Evolutionary conservation across 2,888 invertebrate genomes (phyloP), one percentile per base, ranked within the genome.

Genomic region (Idaea straminata): DNA sequence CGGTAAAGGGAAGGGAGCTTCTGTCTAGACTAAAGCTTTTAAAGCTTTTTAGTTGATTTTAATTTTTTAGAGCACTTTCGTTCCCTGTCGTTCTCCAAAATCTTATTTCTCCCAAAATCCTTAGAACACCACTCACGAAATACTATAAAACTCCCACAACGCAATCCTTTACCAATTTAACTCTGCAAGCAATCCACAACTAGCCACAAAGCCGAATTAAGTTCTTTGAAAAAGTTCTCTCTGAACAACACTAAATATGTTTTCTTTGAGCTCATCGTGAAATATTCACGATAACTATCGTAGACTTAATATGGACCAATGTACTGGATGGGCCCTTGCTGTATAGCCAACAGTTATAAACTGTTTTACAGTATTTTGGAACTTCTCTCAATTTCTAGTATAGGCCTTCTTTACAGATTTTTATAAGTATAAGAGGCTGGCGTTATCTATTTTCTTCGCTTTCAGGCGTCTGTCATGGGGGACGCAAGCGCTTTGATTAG

Each of bases 61-160:
- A 47, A 47, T 47, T 10, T 47, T 47, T 47, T 10, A 13, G 3
- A 47, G 47, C 13, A 47, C 47, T 47, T 47, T 47, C 0, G 7
- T 13, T 7, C 47, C 4, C 13, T 47, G 13, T 47, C 47, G 5
- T 0, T 13, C 47, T 7, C 47, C 47, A 47, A 47, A 47, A 47
- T 47, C 47, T 10, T 47, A 7, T 47, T 47, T 47, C 10, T 10
- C 47, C 38, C 6, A 38, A 38, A 38, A 38, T 10, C 38, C 47
- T 47, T 25, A 25, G 25, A 2, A 25, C 25, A 25, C 47, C 10
- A 47, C 10, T 13, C 47, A 47, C 47, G 47, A 47, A 10, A 47
- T 47, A 47, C 47, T 7, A 47, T 47, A 47, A 47, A 73, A 76
- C 77, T 72, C 69, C 71, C 80, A 76, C 80, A 72, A 72, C 74